Evolutionary conservation across 2,888 invertebrate genomes (phyloP), one percentile per base, ranked within the genome.

Genomic region (Ceraclea dissimilis): DNA sequence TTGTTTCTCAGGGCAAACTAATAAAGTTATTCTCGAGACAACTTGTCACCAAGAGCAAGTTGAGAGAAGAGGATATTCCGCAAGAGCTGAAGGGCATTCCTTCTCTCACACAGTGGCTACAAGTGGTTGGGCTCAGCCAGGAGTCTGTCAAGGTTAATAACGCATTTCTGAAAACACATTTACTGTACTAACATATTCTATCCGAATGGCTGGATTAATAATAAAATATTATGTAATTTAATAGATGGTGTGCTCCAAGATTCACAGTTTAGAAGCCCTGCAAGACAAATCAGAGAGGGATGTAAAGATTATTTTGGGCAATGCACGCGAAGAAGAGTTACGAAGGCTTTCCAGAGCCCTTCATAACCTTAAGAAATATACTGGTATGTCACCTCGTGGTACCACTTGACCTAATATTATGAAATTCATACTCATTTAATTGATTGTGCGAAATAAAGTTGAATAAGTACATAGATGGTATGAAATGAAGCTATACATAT

Each of bases 1-100:
- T n/a, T 10, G 26, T 6, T 49, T 68, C 79, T 31, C 78, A 93
- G 92, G 91, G 91, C 59, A 97, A 97, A 73, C 77, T 97, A 65
- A 89, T 96, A 69, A 92, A 93, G 73, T 83, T 93, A 70, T 95
- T 95, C 73, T 92, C 94, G 43, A 86, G 88, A 62, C 90, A 95
- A 78, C 79, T 96, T 67, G 84, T 93, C 63, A 89, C 88, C 62
- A 94, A 93, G 73, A 82, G 86, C 62, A 86, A 87, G 69, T 79
- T 93, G 66, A 80, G 83, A 60, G 86, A 84, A 67, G 76, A 81
- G 61, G 72, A 75, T 66, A 68, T 84, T 66, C 81, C 79, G 62
- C 77, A 74, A 58, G 82, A 83, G 67, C 79, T 85, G 66, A 79
- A 81, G 55, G 84, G 88, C 60, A 83, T 90, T 64, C 93, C 93